Evolutionary conservation across 2,888 invertebrate species (phyloP).

Genomic region (Hirtodrosophila histrioides): DNA sequence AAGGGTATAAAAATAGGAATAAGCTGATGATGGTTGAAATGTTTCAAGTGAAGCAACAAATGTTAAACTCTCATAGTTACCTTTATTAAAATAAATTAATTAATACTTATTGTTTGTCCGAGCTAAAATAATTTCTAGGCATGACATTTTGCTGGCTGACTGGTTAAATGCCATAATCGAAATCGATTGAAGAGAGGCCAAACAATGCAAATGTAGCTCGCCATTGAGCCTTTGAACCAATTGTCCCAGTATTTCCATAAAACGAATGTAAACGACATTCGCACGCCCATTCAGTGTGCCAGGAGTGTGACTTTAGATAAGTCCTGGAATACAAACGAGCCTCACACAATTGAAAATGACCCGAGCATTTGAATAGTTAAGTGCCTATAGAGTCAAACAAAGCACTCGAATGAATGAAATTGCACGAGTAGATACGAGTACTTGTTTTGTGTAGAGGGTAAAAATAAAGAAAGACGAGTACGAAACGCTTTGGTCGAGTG

Average conservation of each 20-base stretch:
- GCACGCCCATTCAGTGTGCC: conserved; percentile 14
- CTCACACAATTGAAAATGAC: conserved; percentile 33
- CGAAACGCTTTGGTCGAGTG: background rate
- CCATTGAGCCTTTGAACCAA: conserved; percentile 26
- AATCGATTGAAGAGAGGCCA: conserved; percentile 40
- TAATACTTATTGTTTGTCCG: background rate
- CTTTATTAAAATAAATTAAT: background rate
- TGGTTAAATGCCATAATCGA: conserved; percentile 43
- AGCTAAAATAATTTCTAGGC: conserved; percentile 28
- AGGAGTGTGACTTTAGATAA: conserved; percentile 50
- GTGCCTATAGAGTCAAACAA: conserved; percentile 34
- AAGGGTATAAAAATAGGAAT: no score
- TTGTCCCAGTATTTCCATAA: conserved; percentile 40
- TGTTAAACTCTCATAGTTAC: no score
- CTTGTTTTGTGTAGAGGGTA: background rate
- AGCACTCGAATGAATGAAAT: conserved; percentile 42
- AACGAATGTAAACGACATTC: conserved; percentile 21
- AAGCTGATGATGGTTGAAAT: no score
- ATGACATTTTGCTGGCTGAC: conserved; percentile 26
- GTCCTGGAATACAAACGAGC: conserved; percentile 19
- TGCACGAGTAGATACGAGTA: conserved; percentile 9
- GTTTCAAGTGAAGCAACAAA: no score
- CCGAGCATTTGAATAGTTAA: conserved; percentile 48
- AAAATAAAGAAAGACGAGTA: conserved; percentile 1
- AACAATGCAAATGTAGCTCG: conserved; percentile 43